Evolutionary conservation across 2,888 invertebrate species (phyloP).

Genomic region (Protophormia terraenovae): DNA sequence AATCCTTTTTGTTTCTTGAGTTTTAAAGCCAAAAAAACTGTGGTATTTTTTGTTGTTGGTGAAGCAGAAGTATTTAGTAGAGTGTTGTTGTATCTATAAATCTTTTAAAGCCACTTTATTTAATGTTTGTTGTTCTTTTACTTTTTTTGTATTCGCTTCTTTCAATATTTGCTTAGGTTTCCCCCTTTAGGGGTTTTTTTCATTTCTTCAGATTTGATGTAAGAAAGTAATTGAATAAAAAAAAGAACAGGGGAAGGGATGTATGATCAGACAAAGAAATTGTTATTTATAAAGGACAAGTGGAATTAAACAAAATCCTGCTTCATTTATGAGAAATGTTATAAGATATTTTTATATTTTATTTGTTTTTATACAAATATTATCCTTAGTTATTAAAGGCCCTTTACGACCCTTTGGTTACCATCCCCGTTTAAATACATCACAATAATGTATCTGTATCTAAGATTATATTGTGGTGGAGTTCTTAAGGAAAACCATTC

Average conservation of each 20-base stretch:
- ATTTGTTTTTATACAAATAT: no score
- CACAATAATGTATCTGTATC: background rate
- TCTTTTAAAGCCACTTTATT: slow-evolving; percentile 60
- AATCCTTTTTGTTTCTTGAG: background rate
- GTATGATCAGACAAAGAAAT: background rate
- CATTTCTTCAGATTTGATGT: slow-evolving; percentile 13
- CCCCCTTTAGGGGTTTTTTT: background rate
- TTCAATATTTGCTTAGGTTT: slow-evolving; percentile 39
- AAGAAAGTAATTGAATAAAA: slow-evolving; percentile 6
- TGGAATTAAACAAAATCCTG: background rate
- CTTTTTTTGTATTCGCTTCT: background rate
- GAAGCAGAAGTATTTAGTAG: background rate
- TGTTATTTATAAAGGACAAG: background rate
- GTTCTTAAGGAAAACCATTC: slow-evolving; percentile 21
- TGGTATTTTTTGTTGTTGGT: background rate
- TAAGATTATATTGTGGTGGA: background rate
- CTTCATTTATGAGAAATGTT: no score
- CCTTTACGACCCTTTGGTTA: background rate
- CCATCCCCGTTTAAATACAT: background rate
- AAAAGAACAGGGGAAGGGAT: background rate
- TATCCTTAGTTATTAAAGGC: no score
- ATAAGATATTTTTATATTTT: no score
- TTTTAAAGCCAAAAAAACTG: background rate
- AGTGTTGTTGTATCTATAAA: slow-evolving; percentile 58
- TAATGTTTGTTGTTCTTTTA: slow-evolving; percentile 47